A percentile compares a stretch with the other conserved stretches of the same genome.
These are phyloP conservation scores for Acanthosepion pharaonis DNA, from an alignment of 2,888 invertebrate genomes.

Conservation along the genomic window DNA sequence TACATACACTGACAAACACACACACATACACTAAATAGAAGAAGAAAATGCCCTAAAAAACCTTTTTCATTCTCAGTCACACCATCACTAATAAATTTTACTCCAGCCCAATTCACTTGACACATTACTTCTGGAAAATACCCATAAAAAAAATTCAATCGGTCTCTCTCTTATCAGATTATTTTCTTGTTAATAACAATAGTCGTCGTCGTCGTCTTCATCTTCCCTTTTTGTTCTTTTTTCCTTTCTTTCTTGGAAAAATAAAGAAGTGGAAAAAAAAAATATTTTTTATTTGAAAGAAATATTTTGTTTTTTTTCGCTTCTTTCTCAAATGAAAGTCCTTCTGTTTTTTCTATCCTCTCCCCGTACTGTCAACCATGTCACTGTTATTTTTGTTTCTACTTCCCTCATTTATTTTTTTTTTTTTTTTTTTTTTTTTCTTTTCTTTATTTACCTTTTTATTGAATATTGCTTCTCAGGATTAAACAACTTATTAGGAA, in stretches of 20 bases:
- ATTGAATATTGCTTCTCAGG: conserved; percentile 7
- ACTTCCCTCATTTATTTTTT: background rate
- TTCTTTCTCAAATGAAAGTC: background rate
- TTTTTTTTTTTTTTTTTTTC: background rate
- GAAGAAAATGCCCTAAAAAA: background rate
- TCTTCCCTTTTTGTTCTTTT: background rate
- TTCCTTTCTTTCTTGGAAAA: background rate
- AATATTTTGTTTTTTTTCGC: background rate
- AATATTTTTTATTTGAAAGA: background rate
- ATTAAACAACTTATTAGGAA: background rate
- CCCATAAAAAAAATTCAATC: too few relatives aligned
- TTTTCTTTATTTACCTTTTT: background rate
- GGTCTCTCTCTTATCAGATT: too few relatives aligned
- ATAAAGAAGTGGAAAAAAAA: background rate
- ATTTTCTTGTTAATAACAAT: conserved; percentile 41
- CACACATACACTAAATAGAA: background rate
- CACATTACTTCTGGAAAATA: background rate
- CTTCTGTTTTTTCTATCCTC: conserved; percentile 38
- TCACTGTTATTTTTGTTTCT: conserved; percentile 45
- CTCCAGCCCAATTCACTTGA: conserved; percentile 20
- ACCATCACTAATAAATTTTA: background rate
- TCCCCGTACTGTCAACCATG: conserved; percentile 33
- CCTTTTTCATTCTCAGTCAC: background rate
- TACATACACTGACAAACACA: background rate
- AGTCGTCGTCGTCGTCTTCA: conserved; percentile 35